phyloP scores from a whole-genome alignment of 1,140 invertebrate species.

The Procambarus clarkii region DNA sequence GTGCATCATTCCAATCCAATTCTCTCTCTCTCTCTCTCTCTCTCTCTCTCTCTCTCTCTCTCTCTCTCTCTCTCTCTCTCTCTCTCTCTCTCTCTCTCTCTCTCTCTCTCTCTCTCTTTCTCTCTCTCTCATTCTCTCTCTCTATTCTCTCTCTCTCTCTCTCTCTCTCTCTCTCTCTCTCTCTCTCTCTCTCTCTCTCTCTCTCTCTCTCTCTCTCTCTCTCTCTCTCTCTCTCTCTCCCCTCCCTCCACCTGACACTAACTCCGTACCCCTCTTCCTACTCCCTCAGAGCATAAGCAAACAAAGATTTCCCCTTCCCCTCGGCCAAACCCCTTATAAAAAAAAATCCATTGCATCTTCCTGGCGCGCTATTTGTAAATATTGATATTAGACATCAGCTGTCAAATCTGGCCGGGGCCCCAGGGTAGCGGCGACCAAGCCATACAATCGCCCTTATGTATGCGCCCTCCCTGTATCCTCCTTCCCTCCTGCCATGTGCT shows the following conservation, averaged over 20 bases:
- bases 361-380: constrained; percentile 62
- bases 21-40: too few species aligned
- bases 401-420: constrained; percentile 58
- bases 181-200: constrained; percentile 14
- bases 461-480: not conserved
- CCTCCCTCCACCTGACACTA: too few species aligned
- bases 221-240: not conserved
- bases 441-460: constrained; percentile 18
- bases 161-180: not conserved
- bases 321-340: not conserved
- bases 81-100: constrained; percentile 13
- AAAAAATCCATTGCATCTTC: constrained; percentile 62
- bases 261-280: not conserved
- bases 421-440: not conserved
- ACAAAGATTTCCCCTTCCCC: constrained; percentile 37
- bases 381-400: constrained; percentile 68
- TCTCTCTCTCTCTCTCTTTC: not conserved
- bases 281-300: constrained; percentile 54
- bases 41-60: not conserved
- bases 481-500: not conserved
- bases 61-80: not conserved
- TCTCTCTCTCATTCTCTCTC: not conserved
- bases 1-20: too few species aligned
- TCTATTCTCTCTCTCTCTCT: not conserved
- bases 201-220: not conserved